Base-by-base conservation (phyloP, 2,888 invertebrate genomes). In the Pristionchus fissidentatus region DNA sequence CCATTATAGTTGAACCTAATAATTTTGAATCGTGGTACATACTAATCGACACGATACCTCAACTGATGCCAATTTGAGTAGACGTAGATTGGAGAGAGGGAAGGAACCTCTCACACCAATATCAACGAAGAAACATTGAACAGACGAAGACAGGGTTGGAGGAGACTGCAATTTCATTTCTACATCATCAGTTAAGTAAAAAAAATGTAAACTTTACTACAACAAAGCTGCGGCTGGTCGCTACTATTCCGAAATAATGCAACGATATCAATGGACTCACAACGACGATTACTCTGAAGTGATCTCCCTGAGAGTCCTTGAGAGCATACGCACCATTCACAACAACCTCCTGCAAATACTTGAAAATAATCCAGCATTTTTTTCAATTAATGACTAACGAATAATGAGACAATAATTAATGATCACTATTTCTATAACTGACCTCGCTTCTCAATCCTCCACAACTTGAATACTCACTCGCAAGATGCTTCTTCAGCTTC, bases 301-400 rank as follows among this genome's bases (percentile, higher is more conserved):
- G 87, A 13, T 86, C 86, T 32, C 88, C 89, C 43, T 85, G 86
- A 0, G 87, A 85, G 77, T 89, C 89, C 83, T 85, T 84, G 13
- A 89, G 83, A 26, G 89, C 87, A 52, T 88, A 89, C 0, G 86
- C 89, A 3, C 88, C 89, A 10, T 86, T 87, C 3, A 86, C 66
- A 13, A 86, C 84, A 3, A 89, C 86, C 82, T 89, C 88, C 88
- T 88, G n/a, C 49, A 57, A 87, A 80, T 19, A 46, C 19, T 80
- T 57, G 19, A 80, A 4, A 79, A 79, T 55, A 55, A 15, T 46
- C 46, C 8, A 46, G 8, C 8, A 46, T 46, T 10, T 10, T 46
- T 8, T 0, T 10, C n/a, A 38, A 52, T 52, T 32, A 26, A 52
- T 10, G 49, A 55, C 4, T 55, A 29, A 10, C 49, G 13, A 10